Conservation (phyloP, 1,140 invertebrate species). For the Sesamia nonagrioides region DNA sequence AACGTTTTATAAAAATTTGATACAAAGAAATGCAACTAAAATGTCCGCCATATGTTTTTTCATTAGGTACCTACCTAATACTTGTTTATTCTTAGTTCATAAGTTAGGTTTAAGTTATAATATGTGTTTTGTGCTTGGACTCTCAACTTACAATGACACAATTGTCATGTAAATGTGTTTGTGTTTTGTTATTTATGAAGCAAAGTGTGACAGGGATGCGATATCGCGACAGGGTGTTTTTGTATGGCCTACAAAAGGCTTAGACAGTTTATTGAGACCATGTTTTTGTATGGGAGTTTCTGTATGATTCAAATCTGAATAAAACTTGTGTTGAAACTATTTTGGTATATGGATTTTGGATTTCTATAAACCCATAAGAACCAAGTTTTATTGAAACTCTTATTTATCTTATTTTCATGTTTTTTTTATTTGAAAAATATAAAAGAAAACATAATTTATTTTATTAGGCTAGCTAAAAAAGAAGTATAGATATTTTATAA, state of each 20-base stretch:
- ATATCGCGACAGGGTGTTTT: background rate
- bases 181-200: slow-evolving; percentile 14
- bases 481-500: too few relatives aligned
- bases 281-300: background rate
- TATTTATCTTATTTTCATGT: too few relatives aligned
- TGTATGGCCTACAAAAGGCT: background rate
- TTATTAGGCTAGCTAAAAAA: too few relatives aligned
- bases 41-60: background rate
- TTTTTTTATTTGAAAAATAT: too few relatives aligned
- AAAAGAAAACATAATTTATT: too few relatives aligned
- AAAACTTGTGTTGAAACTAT: too few relatives aligned
- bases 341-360: too few relatives aligned
- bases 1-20: too few relatives aligned
- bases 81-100: background rate
- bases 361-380: too few relatives aligned
- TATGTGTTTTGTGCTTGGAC: background rate
- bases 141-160: background rate
- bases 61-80: too few relatives aligned
- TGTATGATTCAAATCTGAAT: background rate
- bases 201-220: background rate
- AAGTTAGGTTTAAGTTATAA: slow-evolving; percentile 4
- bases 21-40: slow-evolving; percentile 10
- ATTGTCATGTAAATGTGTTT: slow-evolving; percentile 5
- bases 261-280: background rate
- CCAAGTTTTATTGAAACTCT: too few relatives aligned